Percentiles rank a stretch among this genome's conserved stretches.
phyloP scores from a whole-genome alignment of 2,797 vertebrate genomes.

The Graptemys geographica region DNA sequence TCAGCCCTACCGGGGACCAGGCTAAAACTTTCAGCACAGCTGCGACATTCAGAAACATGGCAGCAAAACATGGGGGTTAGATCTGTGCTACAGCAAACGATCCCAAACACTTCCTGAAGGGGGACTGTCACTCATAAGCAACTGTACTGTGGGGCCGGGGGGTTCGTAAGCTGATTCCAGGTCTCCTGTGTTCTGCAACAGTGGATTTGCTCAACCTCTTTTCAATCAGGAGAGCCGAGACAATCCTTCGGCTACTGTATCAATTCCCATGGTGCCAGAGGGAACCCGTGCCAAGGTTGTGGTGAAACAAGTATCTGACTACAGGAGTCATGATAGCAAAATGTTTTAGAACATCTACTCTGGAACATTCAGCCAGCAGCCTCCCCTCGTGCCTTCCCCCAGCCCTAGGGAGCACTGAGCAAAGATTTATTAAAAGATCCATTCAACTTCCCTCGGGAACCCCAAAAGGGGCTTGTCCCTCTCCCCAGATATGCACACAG shows the following conservation, averaged over 20 bases:
- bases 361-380: not conserved
- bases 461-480: not conserved
- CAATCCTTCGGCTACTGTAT: not conserved
- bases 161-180: not conserved
- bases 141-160: not conserved
- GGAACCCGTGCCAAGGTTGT: not conserved
- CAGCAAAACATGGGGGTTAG: not conserved
- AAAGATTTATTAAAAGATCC: not conserved
- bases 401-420: fast-evolving
- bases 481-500: not conserved
- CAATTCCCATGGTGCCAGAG: not conserved
- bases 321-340: not conserved
- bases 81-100: not conserved
- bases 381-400: not conserved
- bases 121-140: not conserved
- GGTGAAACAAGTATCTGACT: not conserved
- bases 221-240: not conserved
- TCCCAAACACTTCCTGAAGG: slow-evolving; percentile 7
- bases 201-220: not conserved
- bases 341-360: not conserved
- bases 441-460: not conserved
- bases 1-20: not conserved
- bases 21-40: not conserved
- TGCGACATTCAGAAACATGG: not conserved
- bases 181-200: not conserved